Evolutionary conservation across 2,797 vertebrate genomes (phyloP).

Genomic region (Geotrypetes seraphini): DNA sequence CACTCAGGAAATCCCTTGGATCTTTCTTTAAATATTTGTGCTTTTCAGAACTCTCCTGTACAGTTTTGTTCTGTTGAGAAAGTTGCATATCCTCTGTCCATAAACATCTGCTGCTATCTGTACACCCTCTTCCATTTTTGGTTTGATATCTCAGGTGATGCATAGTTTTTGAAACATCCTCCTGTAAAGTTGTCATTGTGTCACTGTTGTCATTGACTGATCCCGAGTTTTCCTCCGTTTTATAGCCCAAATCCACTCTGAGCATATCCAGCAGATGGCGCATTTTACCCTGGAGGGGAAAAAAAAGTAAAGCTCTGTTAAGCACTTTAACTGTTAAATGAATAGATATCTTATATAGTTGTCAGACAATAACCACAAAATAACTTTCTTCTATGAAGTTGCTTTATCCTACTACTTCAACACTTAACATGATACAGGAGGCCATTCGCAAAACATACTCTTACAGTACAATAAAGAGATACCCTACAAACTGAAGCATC

Average conservation of each 20-base stretch:
- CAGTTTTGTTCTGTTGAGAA: not conserved
- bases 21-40: conserved; percentile 4
- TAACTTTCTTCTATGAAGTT: no score
- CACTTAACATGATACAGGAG: no score
- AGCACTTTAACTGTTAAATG: no score
- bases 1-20: not conserved
- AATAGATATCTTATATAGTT: no score
- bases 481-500: no score
- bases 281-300: conserved; percentile 73
- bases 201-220: rapidly evolving
- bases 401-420: no score
- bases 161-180: not conserved
- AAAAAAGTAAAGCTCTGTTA: no score
- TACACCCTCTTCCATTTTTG: not conserved
- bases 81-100: not conserved
- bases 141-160: not conserved
- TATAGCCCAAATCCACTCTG: conserved; percentile 62
- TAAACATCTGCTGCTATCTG: conserved; percentile 9
- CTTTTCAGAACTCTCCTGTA: not conserved
- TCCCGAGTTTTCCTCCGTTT: not conserved
- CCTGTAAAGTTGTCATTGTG: not conserved
- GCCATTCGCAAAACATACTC: no score
- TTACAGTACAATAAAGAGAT: no score
- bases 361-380: no score
- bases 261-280: conserved; percentile 70